phyloP scores from a whole-genome alignment of 2,113 vertebrate genomes.

The Grammomys surdaster region DNA sequence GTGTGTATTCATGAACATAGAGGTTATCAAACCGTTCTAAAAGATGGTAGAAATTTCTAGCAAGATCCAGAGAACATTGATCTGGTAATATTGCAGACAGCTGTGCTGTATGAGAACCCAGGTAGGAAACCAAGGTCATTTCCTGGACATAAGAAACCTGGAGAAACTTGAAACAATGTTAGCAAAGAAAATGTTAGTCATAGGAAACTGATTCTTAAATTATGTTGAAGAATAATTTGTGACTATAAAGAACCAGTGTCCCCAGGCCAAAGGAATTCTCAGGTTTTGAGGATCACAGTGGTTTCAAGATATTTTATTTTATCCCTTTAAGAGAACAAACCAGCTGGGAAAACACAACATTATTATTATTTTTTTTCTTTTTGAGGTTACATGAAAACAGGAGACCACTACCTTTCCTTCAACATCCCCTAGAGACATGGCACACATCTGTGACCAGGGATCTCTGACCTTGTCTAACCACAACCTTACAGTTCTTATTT shows the following conservation, averaged over 20 bases:
- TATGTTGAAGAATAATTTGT: neutral
- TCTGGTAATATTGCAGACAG: no score
- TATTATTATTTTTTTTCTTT: neutral
- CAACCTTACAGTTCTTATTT: neutral
- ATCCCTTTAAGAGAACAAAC: neutral
- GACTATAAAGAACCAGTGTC: neutral
- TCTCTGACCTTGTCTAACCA: neutral
- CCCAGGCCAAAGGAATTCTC: neutral
- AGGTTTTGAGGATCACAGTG: neutral
- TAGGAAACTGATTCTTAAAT: neutral
- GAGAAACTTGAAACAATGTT: neutral
- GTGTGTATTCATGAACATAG: neutral
- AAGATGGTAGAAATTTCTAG: neutral
- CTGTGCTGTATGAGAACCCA: neutral
- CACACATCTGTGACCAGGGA: neutral
- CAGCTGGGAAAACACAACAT: neutral
- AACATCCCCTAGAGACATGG: neutral
- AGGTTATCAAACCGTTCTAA: neutral
- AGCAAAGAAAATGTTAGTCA: neutral
- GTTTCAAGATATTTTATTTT: neutral
- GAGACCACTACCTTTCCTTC: accelerated
- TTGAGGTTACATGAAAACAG: neutral
- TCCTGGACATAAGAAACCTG: neutral
- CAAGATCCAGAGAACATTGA: neutral
- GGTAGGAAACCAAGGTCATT: neutral